These are phyloP conservation scores for Chanos chanos DNA, from an alignment of 2,797 vertebrate genomes.

Conservation along the genomic window DNA sequence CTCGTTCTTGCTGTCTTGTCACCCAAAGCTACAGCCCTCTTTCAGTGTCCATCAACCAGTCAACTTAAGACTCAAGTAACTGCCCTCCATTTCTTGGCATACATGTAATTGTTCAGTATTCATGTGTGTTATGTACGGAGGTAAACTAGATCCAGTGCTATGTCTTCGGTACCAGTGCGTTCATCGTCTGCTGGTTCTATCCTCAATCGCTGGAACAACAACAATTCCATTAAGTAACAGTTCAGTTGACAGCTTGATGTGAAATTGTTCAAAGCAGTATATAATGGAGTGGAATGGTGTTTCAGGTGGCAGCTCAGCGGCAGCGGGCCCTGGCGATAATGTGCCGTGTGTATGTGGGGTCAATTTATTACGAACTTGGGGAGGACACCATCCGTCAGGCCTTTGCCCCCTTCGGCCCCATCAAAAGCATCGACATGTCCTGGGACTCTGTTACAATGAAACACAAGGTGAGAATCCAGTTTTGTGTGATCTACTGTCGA, in stretches of 20 bases:
- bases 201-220: slow-evolving; percentile 36
- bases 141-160: slow-evolving; percentile 32
- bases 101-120: slow-evolving; percentile 26
- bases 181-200: slow-evolving; percentile 40
- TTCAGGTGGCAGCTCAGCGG: slow-evolving; percentile 84
- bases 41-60: not conserved
- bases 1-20: not conserved
- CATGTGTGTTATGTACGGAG: slow-evolving; percentile 36
- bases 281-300: not conserved
- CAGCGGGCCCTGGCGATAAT: slow-evolving; percentile 86
- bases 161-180: slow-evolving; percentile 39
- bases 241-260: not conserved
- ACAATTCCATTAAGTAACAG: not conserved
- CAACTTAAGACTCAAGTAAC: not conserved
- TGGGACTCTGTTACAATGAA: slow-evolving; percentile 90
- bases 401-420: slow-evolving; percentile 86
- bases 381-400: slow-evolving; percentile 87
- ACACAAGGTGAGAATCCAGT: slow-evolving; percentile 73
- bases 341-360: slow-evolving; percentile 85
- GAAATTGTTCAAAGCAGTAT: not conserved
- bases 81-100: slow-evolving; percentile 35
- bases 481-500: not conserved
- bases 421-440: slow-evolving; percentile 90
- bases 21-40: not conserved
- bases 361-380: slow-evolving; percentile 86